phyloP scores from a whole-genome alignment of 2,888 invertebrate species.

The Cyclophora punctaria region DNA sequence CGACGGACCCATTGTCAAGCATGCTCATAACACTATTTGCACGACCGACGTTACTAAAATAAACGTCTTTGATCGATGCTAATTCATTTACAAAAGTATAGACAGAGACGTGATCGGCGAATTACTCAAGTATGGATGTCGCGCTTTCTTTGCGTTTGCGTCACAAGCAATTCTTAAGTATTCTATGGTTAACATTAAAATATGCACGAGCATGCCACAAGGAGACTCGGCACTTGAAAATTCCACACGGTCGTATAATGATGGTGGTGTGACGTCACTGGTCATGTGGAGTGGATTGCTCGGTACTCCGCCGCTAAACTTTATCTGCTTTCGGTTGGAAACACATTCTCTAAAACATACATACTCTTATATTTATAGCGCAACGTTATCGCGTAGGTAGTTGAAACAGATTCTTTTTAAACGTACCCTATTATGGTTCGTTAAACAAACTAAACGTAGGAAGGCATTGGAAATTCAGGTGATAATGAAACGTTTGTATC shows the following conservation, averaged over 20 bases:
- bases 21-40: constrained; percentile 5
- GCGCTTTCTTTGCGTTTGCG: constrained; percentile 5
- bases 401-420: constrained; percentile 17
- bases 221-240: constrained; percentile 8
- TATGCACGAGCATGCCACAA: constrained; percentile 9
- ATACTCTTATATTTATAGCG: constrained; percentile 38
- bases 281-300: constrained; percentile 28
- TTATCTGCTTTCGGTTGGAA: constrained; percentile 53
- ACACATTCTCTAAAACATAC: constrained; percentile 42
- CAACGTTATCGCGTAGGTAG: constrained; percentile 27
- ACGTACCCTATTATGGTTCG: too few relatives aligned
- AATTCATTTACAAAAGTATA: constrained; percentile 6
- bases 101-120: constrained; percentile 1
- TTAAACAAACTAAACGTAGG: too few relatives aligned
- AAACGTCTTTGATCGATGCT: constrained; percentile 8
- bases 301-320: constrained; percentile 17
- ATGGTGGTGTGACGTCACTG: constrained; percentile 39
- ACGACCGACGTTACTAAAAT: constrained; percentile 6
- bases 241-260: constrained; percentile 13
- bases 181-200: constrained; percentile 7
- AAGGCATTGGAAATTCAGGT: too few relatives aligned
- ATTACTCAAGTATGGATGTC: too few relatives aligned
- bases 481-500: constrained; percentile 1
- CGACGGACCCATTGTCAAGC: too few relatives aligned
- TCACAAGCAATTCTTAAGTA: constrained; percentile 1